Base-by-base conservation (phyloP, 2,113 vertebrate species). In the Neogale vison region DNA sequence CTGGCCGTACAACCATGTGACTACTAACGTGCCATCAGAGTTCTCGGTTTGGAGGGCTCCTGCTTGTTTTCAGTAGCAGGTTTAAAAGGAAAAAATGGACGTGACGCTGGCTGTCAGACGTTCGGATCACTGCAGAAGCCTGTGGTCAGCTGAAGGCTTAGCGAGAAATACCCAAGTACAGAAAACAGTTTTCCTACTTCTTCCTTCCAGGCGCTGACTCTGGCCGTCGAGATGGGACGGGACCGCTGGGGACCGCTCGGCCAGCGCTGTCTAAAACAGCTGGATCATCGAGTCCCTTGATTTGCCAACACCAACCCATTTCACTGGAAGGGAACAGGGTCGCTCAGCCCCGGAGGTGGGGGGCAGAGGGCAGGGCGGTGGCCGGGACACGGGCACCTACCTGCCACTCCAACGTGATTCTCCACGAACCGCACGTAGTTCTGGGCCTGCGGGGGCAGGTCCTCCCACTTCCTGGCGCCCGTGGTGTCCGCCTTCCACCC, bases 201-300 rank as follows among this genome's bases (percentile, higher is more conserved):
- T 95, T 57, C 71, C 85, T 96, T 94, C 34, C 93, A 31, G 45
- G 26, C 34, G 57, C 65, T 77, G 84, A 50, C 45, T 96, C 96
- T 61, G 82, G 79, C 96, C 92, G 36, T 23, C 31, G 31, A 39
- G 76, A 72, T 61, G n/a, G 96, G 98, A 76, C 9, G 0, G 82
- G 84, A 20, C 83, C 0, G 0, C 29, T 69, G 94, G 91, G 71
- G 52, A 95, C 95, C 89, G 91, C 97, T 34, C 47, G 63, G 9
- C 36, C 39, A 36, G 92, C 94, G 97, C 96, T 81, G 12, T 57
- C 98, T 99, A 99, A 90, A 99, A 99, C 97, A 99, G 99, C 99
- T 99, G 99, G 98, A 99, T 99, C 99, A 99, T 99, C 0, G 99
- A 99, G 97, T 99, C 99, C 98, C 99, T 99, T 97, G 99, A 99